Evolutionary conservation across 2,888 invertebrate species (phyloP).

Genomic region (Dasypolia templi): DNA sequence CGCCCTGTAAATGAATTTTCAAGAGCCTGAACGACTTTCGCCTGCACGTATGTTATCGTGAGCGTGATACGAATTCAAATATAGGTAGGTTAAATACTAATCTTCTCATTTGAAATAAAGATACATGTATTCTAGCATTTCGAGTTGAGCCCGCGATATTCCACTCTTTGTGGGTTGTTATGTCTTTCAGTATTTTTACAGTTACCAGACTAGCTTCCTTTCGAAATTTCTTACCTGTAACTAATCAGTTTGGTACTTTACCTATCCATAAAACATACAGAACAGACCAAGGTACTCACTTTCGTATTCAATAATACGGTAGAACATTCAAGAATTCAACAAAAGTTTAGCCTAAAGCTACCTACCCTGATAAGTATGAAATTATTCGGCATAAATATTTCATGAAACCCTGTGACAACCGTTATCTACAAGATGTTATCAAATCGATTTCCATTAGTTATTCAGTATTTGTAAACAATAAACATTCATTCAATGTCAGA

Average conservation of each 20-base stretch:
- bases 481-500: slow-evolving; percentile 45
- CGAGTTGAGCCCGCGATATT: not conserved
- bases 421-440: slow-evolving; percentile 10
- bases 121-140: not conserved
- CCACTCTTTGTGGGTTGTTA: not conserved
- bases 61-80: no score
- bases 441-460: slow-evolving; percentile 15
- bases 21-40: not conserved
- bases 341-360: not conserved
- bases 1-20: not conserved
- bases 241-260: no score
- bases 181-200: not conserved
- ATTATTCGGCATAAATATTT: slow-evolving; percentile 41
- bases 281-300: not conserved
- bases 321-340: not conserved
- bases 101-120: not conserved
- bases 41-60: no score
- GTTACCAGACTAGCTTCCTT: not conserved
- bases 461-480: slow-evolving; percentile 46
- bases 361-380: slow-evolving; percentile 13
- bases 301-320: not conserved
- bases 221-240: no score
- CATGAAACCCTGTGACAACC: slow-evolving; percentile 15
- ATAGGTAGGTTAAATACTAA: not conserved
- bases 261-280: not conserved